Evolutionary conservation across 1,140 invertebrate genomes (phyloP), one percentile per base, ranked within the genome.

Genomic region (Caerostris extrusa): DNA sequence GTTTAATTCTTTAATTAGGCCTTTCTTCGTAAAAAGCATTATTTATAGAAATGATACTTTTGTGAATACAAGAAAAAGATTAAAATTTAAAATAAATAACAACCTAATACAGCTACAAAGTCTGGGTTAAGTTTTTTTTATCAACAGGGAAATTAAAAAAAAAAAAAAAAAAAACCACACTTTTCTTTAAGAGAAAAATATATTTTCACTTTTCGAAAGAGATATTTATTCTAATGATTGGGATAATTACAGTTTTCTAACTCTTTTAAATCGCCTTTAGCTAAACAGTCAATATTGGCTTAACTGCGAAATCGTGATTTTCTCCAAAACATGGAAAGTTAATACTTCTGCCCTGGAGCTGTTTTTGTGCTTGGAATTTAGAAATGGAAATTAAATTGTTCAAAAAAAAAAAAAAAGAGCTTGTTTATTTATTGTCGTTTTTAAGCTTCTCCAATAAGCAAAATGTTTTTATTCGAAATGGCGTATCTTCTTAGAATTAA

Each of bases 231-330:
- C 69, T 50, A 71, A 71, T 71, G 69, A 71, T 71, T 71, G 69
- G 6, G 8, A 53, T 71, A 71, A 71, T 71, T 71, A 71, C 19
- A 50, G 10, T 50, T 71, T 19, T 71, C 69, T 5, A 71, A 71
- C 10, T 71, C 34, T 34, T 34, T 71, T 34, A 53, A 71, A 71
- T 34, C 34, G 69, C 69, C 69, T 50, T 71, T 71, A 71, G 69
- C 19, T 3, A 14, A 64, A 10, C 7, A 71, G 69, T 71, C 69
- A 71, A 71, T 71, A 71, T 71, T 71, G 69, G 50, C 69, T 7
- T 19, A 71, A 71, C 69, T 71, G 69, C 69, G 8, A 19, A 71
- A 71, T 71, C 69, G 69, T 71, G 69, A n/a, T 71, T 71, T 71
- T 71, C 69, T 50, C 4, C 6, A 3, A 8, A 71, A 8, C 7